A percentile compares a stretch with the other conserved stretches of the same genome.
Evolutionary conservation across 1,140 invertebrate genomes (phyloP).

Genomic region (Ostrea denselamellosa): DNA sequence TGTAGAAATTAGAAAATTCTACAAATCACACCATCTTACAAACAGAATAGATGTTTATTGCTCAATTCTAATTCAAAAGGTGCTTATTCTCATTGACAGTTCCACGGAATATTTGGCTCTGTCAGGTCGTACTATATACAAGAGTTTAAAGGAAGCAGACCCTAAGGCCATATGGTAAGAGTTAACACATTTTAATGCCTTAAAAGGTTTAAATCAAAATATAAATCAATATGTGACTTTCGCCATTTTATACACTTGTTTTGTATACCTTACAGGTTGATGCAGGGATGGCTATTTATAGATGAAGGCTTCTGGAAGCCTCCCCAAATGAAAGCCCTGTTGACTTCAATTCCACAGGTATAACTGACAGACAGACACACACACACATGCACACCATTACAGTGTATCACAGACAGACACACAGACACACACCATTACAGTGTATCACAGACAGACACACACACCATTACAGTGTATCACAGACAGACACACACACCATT

Average conservation of each 20-base stretch:
- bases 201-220: neutral
- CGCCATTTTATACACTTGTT: neutral
- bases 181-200: neutral
- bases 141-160: conserved; percentile 86
- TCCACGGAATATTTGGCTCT: conserved; percentile 83
- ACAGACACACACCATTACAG: too few relatives aligned
- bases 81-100: conserved; percentile 66
- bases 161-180: conserved; percentile 82
- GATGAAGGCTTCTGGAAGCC: conserved; percentile 85
- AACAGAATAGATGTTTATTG: too few relatives aligned
- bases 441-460: too few relatives aligned
- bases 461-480: too few relatives aligned
- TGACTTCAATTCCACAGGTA: conserved; percentile 88
- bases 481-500: too few relatives aligned
- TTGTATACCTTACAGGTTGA: conserved; percentile 81
- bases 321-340: conserved; percentile 84
- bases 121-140: conserved; percentile 85
- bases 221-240: neutral
- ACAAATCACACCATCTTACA: too few relatives aligned
- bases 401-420: conserved; percentile 75
- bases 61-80: neutral
- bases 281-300: conserved; percentile 94
- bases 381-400: too few relatives aligned
- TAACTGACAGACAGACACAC: too few relatives aligned
- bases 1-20: too few relatives aligned